Percentiles rank a stretch among this genome's conserved stretches.
These are phyloP conservation scores for Rhinogobius similis DNA, from an alignment of 2,113 vertebrate species.

Conservation along the genomic window DNA sequence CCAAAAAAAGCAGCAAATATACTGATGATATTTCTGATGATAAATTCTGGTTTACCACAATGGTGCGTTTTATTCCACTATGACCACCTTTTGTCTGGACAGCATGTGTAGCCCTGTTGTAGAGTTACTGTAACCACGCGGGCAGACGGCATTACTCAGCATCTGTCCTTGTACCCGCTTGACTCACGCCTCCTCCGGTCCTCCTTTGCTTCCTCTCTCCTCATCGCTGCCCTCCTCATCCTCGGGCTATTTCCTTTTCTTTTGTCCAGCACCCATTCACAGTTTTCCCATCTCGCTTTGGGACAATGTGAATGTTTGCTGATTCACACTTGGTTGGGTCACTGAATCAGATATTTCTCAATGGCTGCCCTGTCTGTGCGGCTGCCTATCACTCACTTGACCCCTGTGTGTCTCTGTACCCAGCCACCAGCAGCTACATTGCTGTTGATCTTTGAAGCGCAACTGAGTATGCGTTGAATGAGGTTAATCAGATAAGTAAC, in stretches of 20 bases:
- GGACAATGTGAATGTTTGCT: slow-evolving; percentile 69
- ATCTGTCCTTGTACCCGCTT: slow-evolving; percentile 51
- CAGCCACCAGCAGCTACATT: slow-evolving; percentile 68
- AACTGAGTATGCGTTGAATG: slow-evolving; percentile 59
- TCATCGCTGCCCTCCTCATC: slow-evolving; percentile 40
- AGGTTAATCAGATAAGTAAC: slow-evolving; percentile 48
- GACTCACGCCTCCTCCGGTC: slow-evolving; percentile 61
- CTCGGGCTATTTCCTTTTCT: slow-evolving; percentile 44
- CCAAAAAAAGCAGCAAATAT: slow-evolving; percentile 17
- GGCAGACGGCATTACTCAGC: slow-evolving; percentile 68
- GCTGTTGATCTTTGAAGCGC: slow-evolving; percentile 67
- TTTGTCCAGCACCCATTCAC: slow-evolving; percentile 63
- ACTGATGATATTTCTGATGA: slow-evolving; percentile 21
- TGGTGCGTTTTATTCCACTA: slow-evolving; percentile 20
- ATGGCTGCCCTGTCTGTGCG: slow-evolving; percentile 62
- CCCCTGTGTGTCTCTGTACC: slow-evolving; percentile 30
- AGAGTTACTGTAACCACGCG: slow-evolving; percentile 67
- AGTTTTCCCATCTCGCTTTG: slow-evolving; percentile 44
- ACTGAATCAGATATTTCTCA: slow-evolving; percentile 69
- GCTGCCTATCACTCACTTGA: slow-evolving; percentile 35
- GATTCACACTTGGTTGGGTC: slow-evolving; percentile 71
- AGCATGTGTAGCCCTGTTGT: slow-evolving; percentile 63
- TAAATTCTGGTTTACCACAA: slow-evolving; percentile 20
- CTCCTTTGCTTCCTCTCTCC: slow-evolving; percentile 41
- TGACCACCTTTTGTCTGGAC: slow-evolving; percentile 26